A percentile compares a stretch with the other conserved stretches of the same genome.
phyloP scores from a whole-genome alignment of 2,888 invertebrate genomes.

The Cetonia aurata region DNA sequence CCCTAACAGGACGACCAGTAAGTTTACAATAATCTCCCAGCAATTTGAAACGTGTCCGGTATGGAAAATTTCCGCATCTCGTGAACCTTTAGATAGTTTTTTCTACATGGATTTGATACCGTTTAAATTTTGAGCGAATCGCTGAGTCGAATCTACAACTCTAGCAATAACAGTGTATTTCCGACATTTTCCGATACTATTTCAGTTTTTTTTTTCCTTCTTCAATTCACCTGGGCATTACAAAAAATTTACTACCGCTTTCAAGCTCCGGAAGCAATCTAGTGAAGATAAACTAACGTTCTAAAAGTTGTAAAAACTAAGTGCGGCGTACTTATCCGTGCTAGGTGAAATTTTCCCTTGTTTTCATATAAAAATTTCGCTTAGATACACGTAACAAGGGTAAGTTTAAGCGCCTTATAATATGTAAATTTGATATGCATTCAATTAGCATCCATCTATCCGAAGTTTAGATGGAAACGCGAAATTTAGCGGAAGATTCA shows the following conservation, averaged over 20 bases:
- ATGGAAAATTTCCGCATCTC: too few relatives aligned
- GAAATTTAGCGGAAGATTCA: conserved; percentile 1
- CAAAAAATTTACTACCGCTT: conserved; percentile 11
- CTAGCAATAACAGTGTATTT: neutral
- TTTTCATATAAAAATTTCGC: too few relatives aligned
- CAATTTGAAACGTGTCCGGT: too few relatives aligned
- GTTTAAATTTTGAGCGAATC: too few relatives aligned
- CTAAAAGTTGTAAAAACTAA: conserved; percentile 13
- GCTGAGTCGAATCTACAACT: neutral
- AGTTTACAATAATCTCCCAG: conserved; percentile 37
- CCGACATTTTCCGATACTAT: conserved; percentile 11
- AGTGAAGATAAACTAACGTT: conserved; percentile 13
- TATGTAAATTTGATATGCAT: neutral
- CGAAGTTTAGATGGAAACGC: too few relatives aligned
- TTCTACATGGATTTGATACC: too few relatives aligned
- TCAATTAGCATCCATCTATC: too few relatives aligned
- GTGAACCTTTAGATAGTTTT: too few relatives aligned
- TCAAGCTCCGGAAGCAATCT: conserved; percentile 16
- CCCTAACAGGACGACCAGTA: conserved; percentile 67
- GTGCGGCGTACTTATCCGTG: too few relatives aligned
- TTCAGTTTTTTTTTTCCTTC: conserved; percentile 10
- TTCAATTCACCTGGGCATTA: neutral
- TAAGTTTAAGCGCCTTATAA: neutral
- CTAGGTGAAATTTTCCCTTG: too few relatives aligned
- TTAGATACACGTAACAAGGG: neutral